phyloP scores from a whole-genome alignment of 2,888 invertebrate genomes.

The Aphodius granarius region DNA sequence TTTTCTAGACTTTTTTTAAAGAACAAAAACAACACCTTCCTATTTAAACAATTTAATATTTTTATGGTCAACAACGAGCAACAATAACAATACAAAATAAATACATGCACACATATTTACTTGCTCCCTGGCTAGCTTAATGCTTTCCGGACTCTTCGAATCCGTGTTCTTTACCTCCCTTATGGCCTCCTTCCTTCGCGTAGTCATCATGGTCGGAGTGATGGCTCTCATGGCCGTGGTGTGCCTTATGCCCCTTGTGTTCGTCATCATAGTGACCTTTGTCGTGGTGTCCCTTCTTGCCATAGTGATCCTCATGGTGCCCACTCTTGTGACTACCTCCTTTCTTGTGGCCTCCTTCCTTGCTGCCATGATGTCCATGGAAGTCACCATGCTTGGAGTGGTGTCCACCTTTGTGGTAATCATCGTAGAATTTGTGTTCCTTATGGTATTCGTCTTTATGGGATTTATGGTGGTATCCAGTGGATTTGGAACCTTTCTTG shows the following conservation, averaged over 20 bases:
- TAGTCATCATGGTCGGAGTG: conserved; percentile 62
- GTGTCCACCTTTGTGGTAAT: conserved; percentile 75
- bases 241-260: conserved; percentile 78
- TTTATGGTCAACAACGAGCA: conserved; percentile 52
- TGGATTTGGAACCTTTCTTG: conserved; percentile 76
- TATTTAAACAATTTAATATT: conserved; percentile 31
- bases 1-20: neutral
- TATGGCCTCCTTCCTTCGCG: conserved; percentile 80
- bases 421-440: conserved; percentile 78
- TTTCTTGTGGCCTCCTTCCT: conserved; percentile 73
- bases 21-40: conserved; percentile 21
- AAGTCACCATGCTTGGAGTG: conserved; percentile 81
- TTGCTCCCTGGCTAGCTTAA: neutral
- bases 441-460: conserved; percentile 79
- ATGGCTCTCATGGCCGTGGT: conserved; percentile 62
- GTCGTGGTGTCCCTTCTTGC: conserved; percentile 78
- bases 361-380: conserved; percentile 75
- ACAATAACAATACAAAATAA: conserved; percentile 10
- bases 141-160: conserved; percentile 24
- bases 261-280: conserved; percentile 80
- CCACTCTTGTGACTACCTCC: conserved; percentile 78
- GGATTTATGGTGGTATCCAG: conserved; percentile 78
- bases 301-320: conserved; percentile 76
- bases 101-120: neutral
- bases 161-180: conserved; percentile 79